Evolutionary conservation across 2,888 invertebrate genomes (phyloP), one percentile per base, ranked within the genome.

Genomic region (Lasioglossum pauxillum): DNA sequence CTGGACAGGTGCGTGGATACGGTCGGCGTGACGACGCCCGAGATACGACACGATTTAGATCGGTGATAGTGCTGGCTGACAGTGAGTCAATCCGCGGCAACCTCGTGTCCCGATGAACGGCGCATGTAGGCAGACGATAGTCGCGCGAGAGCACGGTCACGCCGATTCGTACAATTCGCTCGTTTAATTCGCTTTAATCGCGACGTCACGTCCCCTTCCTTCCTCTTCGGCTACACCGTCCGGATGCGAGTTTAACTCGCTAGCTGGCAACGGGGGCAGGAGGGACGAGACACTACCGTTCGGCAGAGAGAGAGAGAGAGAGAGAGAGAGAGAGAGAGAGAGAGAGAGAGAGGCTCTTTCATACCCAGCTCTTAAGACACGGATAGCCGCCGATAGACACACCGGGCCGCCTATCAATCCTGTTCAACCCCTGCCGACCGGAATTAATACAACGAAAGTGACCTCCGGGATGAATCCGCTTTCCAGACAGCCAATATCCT

Each of bases 171-270:
- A 84, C 86, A 87, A 89, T 89, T 91, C 88, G 88, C 87, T 86
- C 89, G 93, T 92, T 94, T 93, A 94, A 95, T 94, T 94, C 92
- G 93, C 93, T 93, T 94, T 93, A 94, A 94, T 94, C 94, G 92
- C 94, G 92, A 94, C 94, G 94, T 94, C 94, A 94, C 92, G 91
- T 92, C 93, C 93, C 93, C 94, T 95, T 95, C 94, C 95, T 95
- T 95, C 94, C 95, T 94, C 92, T 94, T 92, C 90, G 90, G 92
- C 92, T 92, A 53, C 93, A 92, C 91, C 91, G 93, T 94, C 94
- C 95, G 95, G 95, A 95, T 95, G 94, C 90, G 92, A 93, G 93
- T 91, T 94, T 94, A 93, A 94, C 92, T 93, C 90, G 90, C 82
- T 84, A 86, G 82, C 83, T 81, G 87, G 71, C 89, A 53, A 83